A percentile compares a stretch with the other conserved stretches of the same genome.
Evolutionary conservation across 1,140 invertebrate genomes (phyloP).

Genomic region (Aphelenchoides fujianensis): DNA sequence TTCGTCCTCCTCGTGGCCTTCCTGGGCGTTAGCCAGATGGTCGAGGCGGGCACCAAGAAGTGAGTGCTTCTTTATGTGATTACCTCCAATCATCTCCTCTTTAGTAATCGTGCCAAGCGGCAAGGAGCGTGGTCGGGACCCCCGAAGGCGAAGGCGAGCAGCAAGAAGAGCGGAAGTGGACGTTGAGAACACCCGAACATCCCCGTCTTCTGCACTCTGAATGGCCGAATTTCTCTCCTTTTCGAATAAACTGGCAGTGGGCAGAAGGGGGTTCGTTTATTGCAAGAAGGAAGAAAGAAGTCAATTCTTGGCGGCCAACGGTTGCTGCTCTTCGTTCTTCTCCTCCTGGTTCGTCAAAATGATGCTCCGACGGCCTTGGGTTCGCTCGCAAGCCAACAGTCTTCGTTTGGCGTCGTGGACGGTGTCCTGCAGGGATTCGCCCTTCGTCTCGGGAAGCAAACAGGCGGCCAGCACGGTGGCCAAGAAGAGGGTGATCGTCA

Average conservation of each 20-base stretch:
- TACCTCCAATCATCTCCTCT: background rate
- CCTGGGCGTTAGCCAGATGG: background rate
- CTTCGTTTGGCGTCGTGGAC: slow-evolving; percentile 28
- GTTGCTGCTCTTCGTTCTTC: background rate
- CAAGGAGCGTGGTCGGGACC: background rate
- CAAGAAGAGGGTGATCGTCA: slow-evolving; percentile 16
- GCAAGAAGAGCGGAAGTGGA: background rate
- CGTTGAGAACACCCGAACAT: background rate
- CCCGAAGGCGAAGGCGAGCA: background rate
- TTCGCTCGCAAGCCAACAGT: background rate
- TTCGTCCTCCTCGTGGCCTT: background rate
- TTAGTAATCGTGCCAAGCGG: background rate
- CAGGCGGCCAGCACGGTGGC: slow-evolving; percentile 2
- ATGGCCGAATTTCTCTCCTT: background rate
- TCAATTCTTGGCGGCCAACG: slow-evolving; percentile 5
- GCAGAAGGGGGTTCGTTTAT: background rate
- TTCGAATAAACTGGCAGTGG: background rate
- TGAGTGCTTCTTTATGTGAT: too few species aligned
- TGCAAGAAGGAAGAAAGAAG: background rate
- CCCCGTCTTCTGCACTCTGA: background rate
- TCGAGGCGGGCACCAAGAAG: background rate
- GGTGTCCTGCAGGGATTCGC: slow-evolving; percentile 24
- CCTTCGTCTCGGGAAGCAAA: slow-evolving; percentile 7
- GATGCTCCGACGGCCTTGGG: background rate
- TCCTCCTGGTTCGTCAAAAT: background rate